Base-by-base conservation (phyloP, 2,113 vertebrate species). In the Coryphaenoides rupestris region DNA sequence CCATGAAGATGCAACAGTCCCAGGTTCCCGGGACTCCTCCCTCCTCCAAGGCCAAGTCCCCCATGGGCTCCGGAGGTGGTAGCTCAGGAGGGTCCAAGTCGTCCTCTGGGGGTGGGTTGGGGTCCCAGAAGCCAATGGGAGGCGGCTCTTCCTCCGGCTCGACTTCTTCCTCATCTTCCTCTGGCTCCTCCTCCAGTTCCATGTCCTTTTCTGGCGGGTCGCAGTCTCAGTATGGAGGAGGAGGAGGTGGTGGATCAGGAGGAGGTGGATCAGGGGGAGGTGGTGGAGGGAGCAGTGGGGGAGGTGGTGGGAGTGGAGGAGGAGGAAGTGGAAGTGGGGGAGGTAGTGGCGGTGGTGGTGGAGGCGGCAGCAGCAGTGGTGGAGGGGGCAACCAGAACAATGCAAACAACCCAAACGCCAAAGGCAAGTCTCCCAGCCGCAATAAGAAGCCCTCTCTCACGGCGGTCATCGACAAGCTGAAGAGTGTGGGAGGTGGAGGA, bases 381-480 rank as follows among this genome's bases (percentile, higher is more conserved):
- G 72, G 93, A 84, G 76, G 94, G 82, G 84, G 91, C 76, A 81
- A 93, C 88, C 86, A 93, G 86, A 83, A 90, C 77, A 92, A 92
- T 23, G 77, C 92, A 84, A 83, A 90, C 76, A 92, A 92, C 60
- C 87, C 91, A 47, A 96, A 96, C 26, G 95, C 95, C 69, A 98
- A 98, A 88, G 95, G 96, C 54, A 98, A 98, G 78, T 98, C 96
- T 28, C 96, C 96, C 2, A 98, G 96, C 85, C 92, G 97, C 67
- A 99, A 98, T 90, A 98, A 99, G 89, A 98, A 98, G 72, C 96
- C 96, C 0, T 99, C 97, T 1, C 90, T 99, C 69, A 99, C 93
- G 0, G 97, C 97, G 0, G 97, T 99, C 72, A 99, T 98, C 67
- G 97, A 99, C 89, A 99, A 99, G 74, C 90, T 99, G 23, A 99